These are phyloP conservation scores for Psilanteris sp. DNA, from an alignment of 1,140 invertebrate genomes.

Conservation along the genomic window DNA sequence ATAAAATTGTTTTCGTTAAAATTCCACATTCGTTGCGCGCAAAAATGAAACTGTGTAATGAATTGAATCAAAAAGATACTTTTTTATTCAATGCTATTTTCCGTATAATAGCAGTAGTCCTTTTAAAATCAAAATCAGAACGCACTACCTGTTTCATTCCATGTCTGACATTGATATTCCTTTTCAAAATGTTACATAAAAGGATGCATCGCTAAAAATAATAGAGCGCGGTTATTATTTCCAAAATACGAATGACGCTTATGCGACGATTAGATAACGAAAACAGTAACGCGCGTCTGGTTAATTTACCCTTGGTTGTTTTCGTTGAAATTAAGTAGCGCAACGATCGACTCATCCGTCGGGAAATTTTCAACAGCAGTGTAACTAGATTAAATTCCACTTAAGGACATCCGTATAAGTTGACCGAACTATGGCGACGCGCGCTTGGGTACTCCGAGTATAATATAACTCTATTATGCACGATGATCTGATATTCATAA, in stretches of 20 bases:
- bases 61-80: too few species aligned
- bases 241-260: slow-evolving; percentile 14
- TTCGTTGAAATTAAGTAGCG: slow-evolving; percentile 31
- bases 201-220: slow-evolving; percentile 4
- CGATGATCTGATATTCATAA: slow-evolving; percentile 62
- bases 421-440: slow-evolving; percentile 60
- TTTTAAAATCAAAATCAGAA: slow-evolving; percentile 31
- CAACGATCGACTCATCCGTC: slow-evolving; percentile 43
- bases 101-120: slow-evolving; percentile 7
- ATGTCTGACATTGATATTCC: slow-evolving; percentile 36
- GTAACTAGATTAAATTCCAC: slow-evolving; percentile 65
- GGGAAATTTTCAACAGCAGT: slow-evolving; percentile 66
- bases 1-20: too few species aligned
- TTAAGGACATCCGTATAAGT: slow-evolving; percentile 65
- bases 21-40: too few species aligned
- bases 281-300: slow-evolving; percentile 14
- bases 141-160: slow-evolving; percentile 38
- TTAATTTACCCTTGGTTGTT: slow-evolving; percentile 11
- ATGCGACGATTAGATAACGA: slow-evolving; percentile 34
- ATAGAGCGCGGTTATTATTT: slow-evolving; percentile 29
- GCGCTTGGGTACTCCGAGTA: slow-evolving; percentile 45
- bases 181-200: slow-evolving; percentile 28
- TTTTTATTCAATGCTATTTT: slow-evolving; percentile 14
- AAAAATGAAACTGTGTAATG: too few species aligned
- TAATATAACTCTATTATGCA: slow-evolving; percentile 64